Percentiles rank a stretch among this genome's conserved stretches.
These are phyloP conservation scores for Synanthedon tipuliformis DNA, from an alignment of 2,888 invertebrate genomes.

Conservation along the genomic window DNA sequence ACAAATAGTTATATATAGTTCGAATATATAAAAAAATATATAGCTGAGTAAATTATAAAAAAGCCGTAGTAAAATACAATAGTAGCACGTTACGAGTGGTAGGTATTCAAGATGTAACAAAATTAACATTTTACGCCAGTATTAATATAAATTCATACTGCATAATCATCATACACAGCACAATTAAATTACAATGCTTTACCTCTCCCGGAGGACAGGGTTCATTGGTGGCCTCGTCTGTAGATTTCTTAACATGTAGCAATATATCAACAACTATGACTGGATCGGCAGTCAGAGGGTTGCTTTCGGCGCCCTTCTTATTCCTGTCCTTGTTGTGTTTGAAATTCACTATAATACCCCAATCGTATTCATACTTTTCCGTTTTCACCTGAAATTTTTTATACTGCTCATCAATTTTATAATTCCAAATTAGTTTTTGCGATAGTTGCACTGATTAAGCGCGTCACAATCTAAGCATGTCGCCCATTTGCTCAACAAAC, in stretches of 20 bases:
- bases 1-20: neutral
- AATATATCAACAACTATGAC: conserved; percentile 86
- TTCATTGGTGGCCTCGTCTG: conserved; percentile 70
- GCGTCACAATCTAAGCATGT: too few species aligned
- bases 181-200: conserved; percentile 2
- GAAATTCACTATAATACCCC: conserved; percentile 96
- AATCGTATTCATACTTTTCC: conserved; percentile 89
- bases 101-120: too few species aligned
- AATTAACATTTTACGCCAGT: too few species aligned
- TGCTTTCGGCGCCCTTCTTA: conserved; percentile 53
- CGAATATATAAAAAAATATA: conserved; percentile 1
- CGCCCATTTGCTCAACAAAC: too few species aligned
- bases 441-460: too few species aligned
- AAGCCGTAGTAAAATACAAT: too few species aligned
- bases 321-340: conserved; percentile 74
- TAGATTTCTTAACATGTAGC: conserved; percentile 79
- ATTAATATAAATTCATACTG: too few species aligned
- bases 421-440: too few species aligned
- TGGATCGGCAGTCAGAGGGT: conserved; percentile 68
- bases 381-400: conserved; percentile 81
- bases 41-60: neutral
- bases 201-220: conserved; percentile 78
- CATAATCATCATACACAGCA: too few species aligned
- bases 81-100: too few species aligned
- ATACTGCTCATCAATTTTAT: too few species aligned